Base-by-base conservation (phyloP, 2,888 invertebrate species). In the Cylloceria caligata region DNA sequence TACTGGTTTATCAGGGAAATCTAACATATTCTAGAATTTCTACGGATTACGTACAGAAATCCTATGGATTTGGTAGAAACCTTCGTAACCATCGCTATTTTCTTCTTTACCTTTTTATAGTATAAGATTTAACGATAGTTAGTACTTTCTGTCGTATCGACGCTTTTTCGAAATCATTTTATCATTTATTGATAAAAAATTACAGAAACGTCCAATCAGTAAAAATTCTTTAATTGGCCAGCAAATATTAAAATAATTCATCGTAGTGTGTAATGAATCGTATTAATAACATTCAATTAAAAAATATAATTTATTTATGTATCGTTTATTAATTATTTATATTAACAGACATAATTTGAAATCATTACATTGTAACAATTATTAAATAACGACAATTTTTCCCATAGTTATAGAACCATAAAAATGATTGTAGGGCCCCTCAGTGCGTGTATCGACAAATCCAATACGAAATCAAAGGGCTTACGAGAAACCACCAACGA, bases 401-500 rank as follows among this genome's bases (percentile, higher is more conserved):
- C 6, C 13, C 16, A 30, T 27, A 57, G 24, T 57, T 57, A 7
- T 11, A n/a, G 6, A 3, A 16, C 30, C 5, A 30, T 30, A 3
- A 30, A 30, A n/a, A n/a, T 64, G 24, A 55, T 27, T 27, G 13
- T 45, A 11, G 1, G 9, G 21, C 16, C 27, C 64, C 24, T 76
- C 21, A 39, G 47, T 74, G 21, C 45, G 62, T 34, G 19, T 64
- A 76, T 76, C 55, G 64, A 45, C 42, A 42, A 76, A 80, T 76
- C 72, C 62, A 60, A 30, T 16, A 52, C 45, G 42, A 39, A 60
- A 79, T 68, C 65, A 49, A 47, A 45, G 52, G 68, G 80, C 73
- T 83, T 76, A 34, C 62, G 45, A 36, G 39, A 65, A 69, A 80
- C 76, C 76, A 57, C 76, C 34, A 83, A 76, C 72, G 80, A 52